Conservation (phyloP, 2,888 invertebrate genomes). For the Charanyca ferruginea region DNA sequence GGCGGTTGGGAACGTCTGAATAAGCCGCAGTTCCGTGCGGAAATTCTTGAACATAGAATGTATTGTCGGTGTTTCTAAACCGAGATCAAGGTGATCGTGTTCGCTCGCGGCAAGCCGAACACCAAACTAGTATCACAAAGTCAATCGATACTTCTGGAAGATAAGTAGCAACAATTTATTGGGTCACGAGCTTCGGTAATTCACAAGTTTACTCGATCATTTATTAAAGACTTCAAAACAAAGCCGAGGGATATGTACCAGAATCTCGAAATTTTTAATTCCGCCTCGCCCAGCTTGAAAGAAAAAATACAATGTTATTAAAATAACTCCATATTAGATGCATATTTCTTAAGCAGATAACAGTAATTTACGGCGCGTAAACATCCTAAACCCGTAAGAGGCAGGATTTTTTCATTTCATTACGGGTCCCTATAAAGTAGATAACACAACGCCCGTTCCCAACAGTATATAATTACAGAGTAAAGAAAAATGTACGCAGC, state of each 20-base stretch:
- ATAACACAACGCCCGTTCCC: conserved; percentile 63
- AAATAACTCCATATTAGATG: conserved; percentile 64
- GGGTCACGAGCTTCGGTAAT: conserved; percentile 23
- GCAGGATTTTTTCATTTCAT: conserved; percentile 68
- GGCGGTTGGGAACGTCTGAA: not conserved
- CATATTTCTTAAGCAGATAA: conserved; percentile 67
- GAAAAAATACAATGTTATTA: conserved; percentile 56
- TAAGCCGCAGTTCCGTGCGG: conserved; percentile 23
- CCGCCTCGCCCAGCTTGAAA: not conserved
- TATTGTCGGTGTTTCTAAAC: conserved; percentile 31
- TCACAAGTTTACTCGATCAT: conserved; percentile 21
- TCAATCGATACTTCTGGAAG: conserved; percentile 46
- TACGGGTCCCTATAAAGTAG: conserved; percentile 66
- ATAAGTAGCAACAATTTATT: conserved; percentile 42
- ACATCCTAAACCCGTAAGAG: conserved; percentile 66
- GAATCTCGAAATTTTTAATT: conserved; percentile 28
- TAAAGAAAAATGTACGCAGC: conserved; percentile 62
- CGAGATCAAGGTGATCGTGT: conserved; percentile 35
- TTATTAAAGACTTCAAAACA: conserved; percentile 37
- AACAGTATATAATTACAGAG: conserved; percentile 65
- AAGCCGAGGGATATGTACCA: conserved; percentile 20
- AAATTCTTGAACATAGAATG: conserved; percentile 20
- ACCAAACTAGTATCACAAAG: conserved; percentile 40
- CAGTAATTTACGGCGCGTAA: conserved; percentile 63
- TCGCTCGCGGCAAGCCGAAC: conserved; percentile 30